Evolutionary conservation across 92 coral and sea anemone species (phyloP).

Genomic region (Phymanthus crucifer): DNA sequence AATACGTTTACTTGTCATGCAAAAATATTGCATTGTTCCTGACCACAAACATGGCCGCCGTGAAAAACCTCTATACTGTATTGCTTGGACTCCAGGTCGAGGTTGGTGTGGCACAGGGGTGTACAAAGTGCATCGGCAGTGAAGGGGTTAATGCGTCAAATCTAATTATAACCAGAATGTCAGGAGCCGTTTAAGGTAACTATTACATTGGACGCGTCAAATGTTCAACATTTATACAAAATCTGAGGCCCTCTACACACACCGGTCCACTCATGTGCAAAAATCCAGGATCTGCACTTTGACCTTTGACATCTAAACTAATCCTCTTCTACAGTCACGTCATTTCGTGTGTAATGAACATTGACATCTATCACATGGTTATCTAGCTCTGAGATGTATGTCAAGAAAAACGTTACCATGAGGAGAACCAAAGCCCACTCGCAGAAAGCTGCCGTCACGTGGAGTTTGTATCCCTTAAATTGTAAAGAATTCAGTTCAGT

Average conservation of each 20-base stretch:
- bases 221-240: no score
- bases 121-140: no score
- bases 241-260: not conserved
- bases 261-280: no score
- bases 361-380: not conserved
- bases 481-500: not conserved
- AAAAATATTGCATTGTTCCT: no score
- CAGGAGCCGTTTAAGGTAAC: not conserved
- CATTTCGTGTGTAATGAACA: not conserved
- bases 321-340: not conserved
- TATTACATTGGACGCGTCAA: no score
- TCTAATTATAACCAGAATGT: no score
- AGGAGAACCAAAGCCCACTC: slow-evolving; percentile 21
- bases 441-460: slow-evolving; percentile 27
- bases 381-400: slow-evolving; percentile 14
- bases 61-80: no score
- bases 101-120: no score
- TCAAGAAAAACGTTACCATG: slow-evolving; percentile 30
- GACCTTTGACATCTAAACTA: not conserved
- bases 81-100: no score
- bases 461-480: slow-evolving; percentile 32
- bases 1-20: no score
- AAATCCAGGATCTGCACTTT: not conserved
- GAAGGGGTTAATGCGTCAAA: no score
- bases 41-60: no score